phyloP scores from a whole-genome alignment of 2,797 vertebrate genomes.

The Ctenopoma multispine region DNA sequence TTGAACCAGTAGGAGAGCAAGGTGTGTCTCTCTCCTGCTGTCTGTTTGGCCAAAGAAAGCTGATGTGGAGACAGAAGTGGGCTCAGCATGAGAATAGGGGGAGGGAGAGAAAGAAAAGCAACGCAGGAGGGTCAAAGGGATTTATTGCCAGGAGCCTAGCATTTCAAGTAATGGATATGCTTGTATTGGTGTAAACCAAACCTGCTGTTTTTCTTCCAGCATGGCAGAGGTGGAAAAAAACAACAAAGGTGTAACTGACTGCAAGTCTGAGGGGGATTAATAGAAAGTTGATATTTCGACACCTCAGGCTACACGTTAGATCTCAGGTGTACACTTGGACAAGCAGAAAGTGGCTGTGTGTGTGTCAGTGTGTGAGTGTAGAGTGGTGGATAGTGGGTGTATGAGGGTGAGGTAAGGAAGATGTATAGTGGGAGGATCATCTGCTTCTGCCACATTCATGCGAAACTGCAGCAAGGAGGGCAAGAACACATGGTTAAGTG shows the following conservation, averaged over 20 bases:
- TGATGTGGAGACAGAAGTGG: conserved; percentile 49
- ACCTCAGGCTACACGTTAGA: conserved; percentile 73
- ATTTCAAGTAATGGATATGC: conserved; percentile 86
- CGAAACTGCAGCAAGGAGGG: conserved; percentile 56
- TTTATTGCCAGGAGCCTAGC: conserved; percentile 80
- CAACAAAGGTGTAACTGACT: conserved; percentile 77
- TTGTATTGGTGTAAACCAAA: conserved; percentile 80
- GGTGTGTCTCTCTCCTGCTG: conserved; percentile 60
- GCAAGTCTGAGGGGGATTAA: conserved; percentile 76
- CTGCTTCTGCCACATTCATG: conserved; percentile 67
- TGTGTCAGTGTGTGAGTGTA: conserved; percentile 16
- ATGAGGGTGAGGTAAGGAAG: conserved; percentile 25
- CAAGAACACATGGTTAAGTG: conserved; percentile 72
- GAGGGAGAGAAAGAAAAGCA: conserved; percentile 52
- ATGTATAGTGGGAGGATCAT: conserved; percentile 43
- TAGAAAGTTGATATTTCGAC: conserved; percentile 72
- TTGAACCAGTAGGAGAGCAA: conserved; percentile 43
- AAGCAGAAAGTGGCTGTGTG: conserved; percentile 48
- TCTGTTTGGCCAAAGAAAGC: conserved; percentile 58
- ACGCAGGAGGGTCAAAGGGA: conserved; percentile 80
- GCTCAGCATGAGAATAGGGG: conserved; percentile 57
- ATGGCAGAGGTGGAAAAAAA: conserved; percentile 72
- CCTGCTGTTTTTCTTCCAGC: conserved; percentile 75
- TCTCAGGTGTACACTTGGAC: conserved; percentile 68
- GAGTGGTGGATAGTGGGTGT: conserved; percentile 11